phyloP scores from a whole-genome alignment of 2,888 invertebrate genomes.

The Erebia epiphron region DNA sequence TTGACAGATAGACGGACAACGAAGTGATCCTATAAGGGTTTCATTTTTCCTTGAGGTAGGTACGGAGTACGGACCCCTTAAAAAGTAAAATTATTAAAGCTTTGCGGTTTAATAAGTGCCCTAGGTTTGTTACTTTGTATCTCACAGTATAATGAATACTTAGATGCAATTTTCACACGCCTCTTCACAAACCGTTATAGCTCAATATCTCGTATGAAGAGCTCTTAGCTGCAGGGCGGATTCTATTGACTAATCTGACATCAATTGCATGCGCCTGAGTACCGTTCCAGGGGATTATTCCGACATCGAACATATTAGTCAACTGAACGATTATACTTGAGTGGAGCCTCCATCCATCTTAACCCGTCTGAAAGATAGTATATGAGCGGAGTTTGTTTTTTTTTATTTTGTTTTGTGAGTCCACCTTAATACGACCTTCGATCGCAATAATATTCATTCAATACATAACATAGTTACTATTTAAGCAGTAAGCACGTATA shows the following conservation, averaged over 20 bases:
- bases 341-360: neutral
- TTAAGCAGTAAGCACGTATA: too few relatives aligned
- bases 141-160: neutral
- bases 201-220: conserved; percentile 18
- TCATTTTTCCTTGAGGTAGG: neutral
- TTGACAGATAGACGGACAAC: too few relatives aligned
- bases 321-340: conserved; percentile 8
- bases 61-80: neutral
- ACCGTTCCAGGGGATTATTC: conserved; percentile 33
- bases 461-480: too few relatives aligned
- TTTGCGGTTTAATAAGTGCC: too few relatives aligned
- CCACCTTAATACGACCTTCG: too few relatives aligned
- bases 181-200: conserved; percentile 24
- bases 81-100: neutral
- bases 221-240: conserved; percentile 33
- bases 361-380: neutral
- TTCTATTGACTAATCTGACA: conserved; percentile 38
- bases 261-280: conserved; percentile 30
- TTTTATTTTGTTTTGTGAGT: neutral
- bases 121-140: too few relatives aligned
- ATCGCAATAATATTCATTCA: too few relatives aligned
- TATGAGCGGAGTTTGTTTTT: neutral
- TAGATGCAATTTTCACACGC: conserved; percentile 17
- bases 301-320: conserved; percentile 29
- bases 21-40: too few relatives aligned